Conservation (phyloP, 1,140 invertebrate genomes). For the Drosophila kepulauana region DNA sequence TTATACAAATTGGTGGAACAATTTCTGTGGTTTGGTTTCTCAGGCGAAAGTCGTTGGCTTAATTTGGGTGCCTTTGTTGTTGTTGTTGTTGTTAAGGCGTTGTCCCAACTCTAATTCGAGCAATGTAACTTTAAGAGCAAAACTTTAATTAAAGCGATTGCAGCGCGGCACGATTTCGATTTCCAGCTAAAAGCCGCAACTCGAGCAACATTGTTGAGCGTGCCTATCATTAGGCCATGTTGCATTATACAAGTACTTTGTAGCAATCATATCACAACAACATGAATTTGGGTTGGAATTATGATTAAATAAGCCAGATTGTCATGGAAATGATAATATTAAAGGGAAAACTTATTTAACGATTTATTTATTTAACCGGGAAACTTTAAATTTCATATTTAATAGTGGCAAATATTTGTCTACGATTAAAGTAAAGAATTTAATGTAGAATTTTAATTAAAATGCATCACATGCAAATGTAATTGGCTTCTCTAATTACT, state of each 20-base stretch:
- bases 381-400: no score
- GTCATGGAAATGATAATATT: no score
- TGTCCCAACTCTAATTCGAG: constrained; percentile 57
- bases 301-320: background rate
- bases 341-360: no score
- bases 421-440: background rate
- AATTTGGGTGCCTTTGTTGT: constrained; percentile 49
- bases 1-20: constrained; percentile 72
- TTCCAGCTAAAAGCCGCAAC: constrained; percentile 53
- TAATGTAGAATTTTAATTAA: constrained; percentile 14
- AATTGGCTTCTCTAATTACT: constrained; percentile 11
- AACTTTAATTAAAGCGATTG: constrained; percentile 76
- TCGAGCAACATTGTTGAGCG: constrained; percentile 38
- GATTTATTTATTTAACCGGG: no score
- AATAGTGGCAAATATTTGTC: no score
- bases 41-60: constrained; percentile 69
- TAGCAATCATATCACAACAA: constrained; percentile 20
- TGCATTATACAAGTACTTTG: constrained; percentile 14
- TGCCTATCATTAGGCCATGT: constrained; percentile 59
- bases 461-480: background rate
- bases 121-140: constrained; percentile 46
- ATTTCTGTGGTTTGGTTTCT: constrained; percentile 45
- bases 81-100: constrained; percentile 59
- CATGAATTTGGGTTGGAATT: background rate
- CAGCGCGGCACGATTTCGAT: constrained; percentile 66